These are phyloP conservation scores for Volucella inflata DNA, from an alignment of 2,888 invertebrate species.

Conservation along the genomic window DNA sequence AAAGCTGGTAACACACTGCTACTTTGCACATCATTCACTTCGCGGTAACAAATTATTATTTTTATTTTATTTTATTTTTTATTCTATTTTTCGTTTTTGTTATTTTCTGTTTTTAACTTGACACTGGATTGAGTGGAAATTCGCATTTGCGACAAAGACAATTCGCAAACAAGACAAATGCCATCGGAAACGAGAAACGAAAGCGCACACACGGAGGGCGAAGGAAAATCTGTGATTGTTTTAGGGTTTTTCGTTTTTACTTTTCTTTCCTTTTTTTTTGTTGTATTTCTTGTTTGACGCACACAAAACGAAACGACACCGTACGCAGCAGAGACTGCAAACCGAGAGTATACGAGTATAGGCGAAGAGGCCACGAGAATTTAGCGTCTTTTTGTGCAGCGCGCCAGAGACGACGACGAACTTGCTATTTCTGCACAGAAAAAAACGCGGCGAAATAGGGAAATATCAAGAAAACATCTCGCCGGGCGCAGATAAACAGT, in stretches of 20 bases:
- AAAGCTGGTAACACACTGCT: slow-evolving; percentile 29
- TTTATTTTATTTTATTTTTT: slow-evolving; percentile 21
- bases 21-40: slow-evolving; percentile 31
- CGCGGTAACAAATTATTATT: slow-evolving; percentile 25
- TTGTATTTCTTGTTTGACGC: slow-evolving; percentile 66
- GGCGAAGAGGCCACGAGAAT: slow-evolving; percentile 44
- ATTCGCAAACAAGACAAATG: slow-evolving; percentile 66
- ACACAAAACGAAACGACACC: slow-evolving; percentile 59
- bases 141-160: slow-evolving; percentile 64
- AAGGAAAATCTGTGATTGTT: slow-evolving; percentile 66
- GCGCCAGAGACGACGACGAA: not conserved
- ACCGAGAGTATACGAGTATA: slow-evolving; percentile 29
- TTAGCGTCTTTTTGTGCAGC: slow-evolving; percentile 41
- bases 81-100: slow-evolving; percentile 16
- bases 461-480: slow-evolving; percentile 9
- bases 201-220: slow-evolving; percentile 67
- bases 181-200: slow-evolving; percentile 58
- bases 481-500: slow-evolving; percentile 23
- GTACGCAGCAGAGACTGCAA: slow-evolving; percentile 37
- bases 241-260: slow-evolving; percentile 13
- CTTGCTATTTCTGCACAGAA: slow-evolving; percentile 56
- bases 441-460: slow-evolving; percentile 45
- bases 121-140: slow-evolving; percentile 50
- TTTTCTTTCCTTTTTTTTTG: slow-evolving; percentile 20
- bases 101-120: slow-evolving; percentile 6